Evolutionary conservation across 2,888 invertebrate genomes (phyloP), one percentile per base, ranked within the genome.

Genomic region (Leucania comma): DNA sequence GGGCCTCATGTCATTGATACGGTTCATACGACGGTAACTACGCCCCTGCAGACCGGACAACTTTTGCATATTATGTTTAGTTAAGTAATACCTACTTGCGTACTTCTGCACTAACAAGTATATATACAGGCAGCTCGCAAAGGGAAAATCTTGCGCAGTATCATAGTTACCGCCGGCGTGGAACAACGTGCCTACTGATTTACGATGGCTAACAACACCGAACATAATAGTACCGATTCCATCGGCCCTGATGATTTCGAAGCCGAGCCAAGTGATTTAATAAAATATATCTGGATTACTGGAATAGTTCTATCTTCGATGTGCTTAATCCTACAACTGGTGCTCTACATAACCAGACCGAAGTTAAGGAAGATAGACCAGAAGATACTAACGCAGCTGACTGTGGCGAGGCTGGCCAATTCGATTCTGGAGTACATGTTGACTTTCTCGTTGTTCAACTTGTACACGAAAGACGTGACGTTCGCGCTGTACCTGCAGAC

Each of bases 321-420:
- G 2, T 87, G 91, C 35, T 65, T 93, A 0, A 22, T 90, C 26
- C 20, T 86, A 0, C 92, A 94, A 74, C 26, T 89, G 6, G 24
- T 81, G 1, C 35, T 92, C 1, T 89, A 90, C 60, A 58, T 81
- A 14, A 32, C 89, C 0, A 66, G 87, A 35, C 90, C 90, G 0
- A 85, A 86, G 24, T 86, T 89, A 70, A 88, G 93, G 38, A 92
- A 92, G 72, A 80, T 89, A 24, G 93, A 94, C 69, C 92, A 93
- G 63, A 90, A 91, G 66, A 88, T 93, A 2, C 78, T 94, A 0
- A 82, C 86, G 0, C 91, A 93, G 61, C 83, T 94, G 77, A 90
- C 92, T 0, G 62, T 89, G 1, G 89, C 93, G 1, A 90, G 93
- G 70, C 72, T 90, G 3, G 1, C 90, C 8, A 90, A 92, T 76